Evolutionary conservation across 2,797 vertebrate genomes (phyloP).

Genomic region (Myotis daubentonii): DNA sequence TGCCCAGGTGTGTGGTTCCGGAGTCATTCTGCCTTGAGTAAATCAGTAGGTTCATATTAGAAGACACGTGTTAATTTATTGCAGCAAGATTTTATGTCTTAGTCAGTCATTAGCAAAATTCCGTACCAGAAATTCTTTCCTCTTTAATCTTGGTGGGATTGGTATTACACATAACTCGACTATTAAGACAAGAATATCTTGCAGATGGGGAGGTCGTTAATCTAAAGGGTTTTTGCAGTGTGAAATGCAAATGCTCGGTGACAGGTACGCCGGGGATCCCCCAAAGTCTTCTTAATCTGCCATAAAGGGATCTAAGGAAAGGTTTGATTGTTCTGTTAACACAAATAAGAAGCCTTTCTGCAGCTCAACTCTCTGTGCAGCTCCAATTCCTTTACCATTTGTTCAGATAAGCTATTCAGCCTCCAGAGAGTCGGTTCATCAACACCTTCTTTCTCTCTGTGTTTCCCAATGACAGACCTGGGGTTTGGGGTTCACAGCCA

Average conservation of each 20-base stretch:
- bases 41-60: slow-evolving; percentile 74
- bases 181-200: slow-evolving; percentile 71
- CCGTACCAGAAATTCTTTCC: slow-evolving; percentile 67
- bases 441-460: slow-evolving; percentile 25
- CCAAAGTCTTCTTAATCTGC: slow-evolving; percentile 77
- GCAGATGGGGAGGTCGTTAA: slow-evolving; percentile 72
- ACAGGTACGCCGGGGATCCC: slow-evolving; percentile 58
- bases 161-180: slow-evolving; percentile 69
- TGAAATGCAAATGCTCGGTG: slow-evolving; percentile 65
- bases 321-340: slow-evolving; percentile 77
- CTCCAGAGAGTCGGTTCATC: slow-evolving; percentile 60
- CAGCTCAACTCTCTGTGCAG: slow-evolving; percentile 44
- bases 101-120: slow-evolving; percentile 74
- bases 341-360: slow-evolving; percentile 68
- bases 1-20: slow-evolving; percentile 69
- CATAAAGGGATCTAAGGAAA: slow-evolving; percentile 74
- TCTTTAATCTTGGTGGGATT: slow-evolving; percentile 79
- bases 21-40: slow-evolving; percentile 62
- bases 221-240: slow-evolving; percentile 73
- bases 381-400: slow-evolving; percentile 61
- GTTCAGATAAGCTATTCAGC: slow-evolving; percentile 70
- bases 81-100: slow-evolving; percentile 69
- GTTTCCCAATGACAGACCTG: background rate
- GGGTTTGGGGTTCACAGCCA: background rate
- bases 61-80: slow-evolving; percentile 72